phyloP scores from a whole-genome alignment of 2,888 invertebrate genomes.

The Drosophila anomalata region DNA sequence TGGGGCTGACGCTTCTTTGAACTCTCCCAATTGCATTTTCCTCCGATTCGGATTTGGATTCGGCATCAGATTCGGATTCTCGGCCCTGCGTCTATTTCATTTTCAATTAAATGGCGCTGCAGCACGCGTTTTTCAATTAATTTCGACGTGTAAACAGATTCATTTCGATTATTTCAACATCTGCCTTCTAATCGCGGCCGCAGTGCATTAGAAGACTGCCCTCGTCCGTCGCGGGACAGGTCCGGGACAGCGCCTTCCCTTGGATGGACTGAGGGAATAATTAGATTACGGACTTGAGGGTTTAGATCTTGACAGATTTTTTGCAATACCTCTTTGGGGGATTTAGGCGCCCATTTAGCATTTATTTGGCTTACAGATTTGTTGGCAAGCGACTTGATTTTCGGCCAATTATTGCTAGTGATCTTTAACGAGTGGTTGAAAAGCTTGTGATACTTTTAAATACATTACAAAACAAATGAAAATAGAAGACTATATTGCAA shows the following conservation, averaged over 20 bases:
- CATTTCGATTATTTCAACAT: slow-evolving; percentile 82
- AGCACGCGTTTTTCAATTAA: slow-evolving; percentile 77
- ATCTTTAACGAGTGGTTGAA: slow-evolving; percentile 12
- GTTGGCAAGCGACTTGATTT: slow-evolving; percentile 48
- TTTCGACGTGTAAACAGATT: slow-evolving; percentile 82
- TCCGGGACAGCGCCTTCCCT: slow-evolving; percentile 4
- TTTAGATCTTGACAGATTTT: background rate
- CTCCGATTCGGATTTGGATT: slow-evolving; percentile 14
- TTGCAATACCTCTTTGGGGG: background rate
- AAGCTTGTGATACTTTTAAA: slow-evolving; percentile 23
- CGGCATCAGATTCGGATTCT: slow-evolving; percentile 19
- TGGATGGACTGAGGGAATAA: slow-evolving; percentile 9
- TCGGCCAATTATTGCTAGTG: slow-evolving; percentile 35
- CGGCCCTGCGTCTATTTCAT: slow-evolving; percentile 52
- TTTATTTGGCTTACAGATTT: slow-evolving; percentile 43
- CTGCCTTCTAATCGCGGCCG: slow-evolving; percentile 64
- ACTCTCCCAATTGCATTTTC: slow-evolving; percentile 49
- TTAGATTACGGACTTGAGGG: background rate
- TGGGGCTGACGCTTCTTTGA: slow-evolving; percentile 54
- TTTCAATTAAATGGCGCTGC: slow-evolving; percentile 80
- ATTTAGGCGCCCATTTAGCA: slow-evolving; percentile 34
- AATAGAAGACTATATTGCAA: background rate
- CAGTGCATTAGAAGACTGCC: slow-evolving; percentile 48
- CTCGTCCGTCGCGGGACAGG: slow-evolving; percentile 25
- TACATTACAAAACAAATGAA: background rate